Evolutionary conservation across 1,140 invertebrate genomes (phyloP), one percentile per base, ranked within the genome.

Genomic region (Ericerus pela): DNA sequence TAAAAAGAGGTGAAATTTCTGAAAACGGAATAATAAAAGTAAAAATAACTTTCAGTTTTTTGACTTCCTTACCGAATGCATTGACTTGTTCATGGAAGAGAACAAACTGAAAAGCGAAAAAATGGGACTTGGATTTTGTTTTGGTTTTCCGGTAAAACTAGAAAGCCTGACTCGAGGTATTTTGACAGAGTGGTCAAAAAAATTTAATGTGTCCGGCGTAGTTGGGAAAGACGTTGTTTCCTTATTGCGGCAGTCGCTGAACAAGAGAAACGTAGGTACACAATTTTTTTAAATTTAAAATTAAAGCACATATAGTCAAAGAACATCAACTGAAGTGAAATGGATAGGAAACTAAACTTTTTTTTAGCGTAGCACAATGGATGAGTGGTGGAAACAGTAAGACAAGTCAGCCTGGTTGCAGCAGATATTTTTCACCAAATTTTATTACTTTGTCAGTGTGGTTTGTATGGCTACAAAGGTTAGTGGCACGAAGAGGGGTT

Each of bases 171-270:
- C 88, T 8, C 82, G 85, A 63, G 95, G 90, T 0, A 68, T 80
- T 16, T 73, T 99, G 5, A 83, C 88, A 53, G 79, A 79, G 18
- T 99, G 96, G 96, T 98, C 95, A 1, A 83, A 96, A 69, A 92
- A 91, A 0, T 96, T 94, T 69, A 87, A 82, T 53, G 92, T 88
- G 66, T 75, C 77, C 1, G 89, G 86, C 1, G 88, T 91, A 0
- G 86, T 87, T 56, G 83, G 82, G 1, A 72, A 88, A 57, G 88
- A 95, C 69, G 86, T 96, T 41, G 89, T 91, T 1, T 68, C 76
- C 41, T 65, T 93, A 59, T 73, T 96, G 12, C 78, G 83, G 60
- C 78, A 81, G 61, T 88, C 90, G 3, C 83, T 93, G 33, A 72
- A 76, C n/a, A 75, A 82, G 63, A 75, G 83, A 67, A 80, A 80